These are phyloP conservation scores for Heterohyrax brucei DNA, from an alignment of 2,797 vertebrate genomes.

Conservation along the genomic window DNA sequence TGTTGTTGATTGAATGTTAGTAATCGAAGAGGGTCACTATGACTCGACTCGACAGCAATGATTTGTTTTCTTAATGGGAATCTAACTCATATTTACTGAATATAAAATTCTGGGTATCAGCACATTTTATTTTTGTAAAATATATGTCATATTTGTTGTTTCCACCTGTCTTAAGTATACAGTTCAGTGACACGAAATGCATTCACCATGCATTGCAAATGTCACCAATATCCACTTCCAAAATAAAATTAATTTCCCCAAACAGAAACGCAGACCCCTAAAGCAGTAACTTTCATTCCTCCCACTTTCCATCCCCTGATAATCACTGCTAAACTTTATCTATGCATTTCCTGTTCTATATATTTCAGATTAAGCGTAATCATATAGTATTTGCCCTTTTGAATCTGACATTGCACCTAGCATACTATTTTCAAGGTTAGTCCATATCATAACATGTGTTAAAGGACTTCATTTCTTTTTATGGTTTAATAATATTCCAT, in stretches of 20 bases:
- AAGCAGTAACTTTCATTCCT: neutral
- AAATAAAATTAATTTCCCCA: neutral
- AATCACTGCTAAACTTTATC: neutral
- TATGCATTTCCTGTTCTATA: neutral
- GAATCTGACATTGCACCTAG: neutral
- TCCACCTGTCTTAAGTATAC: neutral
- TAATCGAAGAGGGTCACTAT: too few relatives aligned
- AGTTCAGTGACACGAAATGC: neutral
- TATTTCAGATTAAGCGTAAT: neutral
- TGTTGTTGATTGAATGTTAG: too few relatives aligned
- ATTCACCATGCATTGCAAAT: neutral
- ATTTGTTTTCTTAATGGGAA: neutral
- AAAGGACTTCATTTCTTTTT: neutral
- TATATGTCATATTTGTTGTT: neutral
- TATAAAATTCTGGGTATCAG: constrained; percentile 14
- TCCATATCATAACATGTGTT: neutral
- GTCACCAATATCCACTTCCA: neutral
- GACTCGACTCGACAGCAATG: too few relatives aligned
- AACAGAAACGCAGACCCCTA: neutral
- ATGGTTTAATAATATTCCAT: neutral
- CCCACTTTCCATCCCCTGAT: neutral
- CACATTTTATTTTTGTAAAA: neutral
- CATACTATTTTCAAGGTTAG: neutral
- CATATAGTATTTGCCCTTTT: neutral
- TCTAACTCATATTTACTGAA: neutral